Evolutionary conservation across 1,140 invertebrate species (phyloP).

Genomic region (Drosophila bipectinata): DNA sequence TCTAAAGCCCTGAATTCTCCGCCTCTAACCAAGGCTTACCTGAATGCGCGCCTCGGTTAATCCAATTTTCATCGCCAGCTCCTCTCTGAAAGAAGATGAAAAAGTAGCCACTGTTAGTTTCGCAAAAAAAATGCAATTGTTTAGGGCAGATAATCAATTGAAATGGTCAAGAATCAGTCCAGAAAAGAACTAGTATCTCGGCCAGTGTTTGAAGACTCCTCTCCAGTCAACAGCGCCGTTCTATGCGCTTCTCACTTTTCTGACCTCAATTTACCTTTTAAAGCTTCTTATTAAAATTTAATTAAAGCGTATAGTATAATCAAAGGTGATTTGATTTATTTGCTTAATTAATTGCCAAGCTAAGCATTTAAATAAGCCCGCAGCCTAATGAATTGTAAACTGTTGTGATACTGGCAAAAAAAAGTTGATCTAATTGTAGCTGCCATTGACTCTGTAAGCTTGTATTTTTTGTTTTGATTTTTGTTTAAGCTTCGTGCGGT

Average conservation of each 20-base stretch:
- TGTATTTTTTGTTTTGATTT: constrained; percentile 20
- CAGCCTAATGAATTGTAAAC: constrained; percentile 46
- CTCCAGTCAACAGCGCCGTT: neutral
- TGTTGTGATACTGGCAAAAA: constrained; percentile 28
- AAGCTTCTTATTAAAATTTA: constrained; percentile 21
- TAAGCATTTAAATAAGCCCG: constrained; percentile 55
- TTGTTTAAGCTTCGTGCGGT: constrained; percentile 44
- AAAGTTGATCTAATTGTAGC: constrained; percentile 68
- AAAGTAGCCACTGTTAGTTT: constrained; percentile 18
- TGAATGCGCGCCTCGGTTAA: constrained; percentile 99
- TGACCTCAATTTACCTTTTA: constrained; percentile 12
- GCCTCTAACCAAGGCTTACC: constrained; percentile 86
- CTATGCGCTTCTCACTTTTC: neutral
- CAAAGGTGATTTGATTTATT: constrained; percentile 62
- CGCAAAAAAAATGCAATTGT: constrained; percentile 1
- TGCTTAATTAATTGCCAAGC: constrained; percentile 64
- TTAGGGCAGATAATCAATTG: neutral
- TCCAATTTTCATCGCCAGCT: constrained; percentile 98
- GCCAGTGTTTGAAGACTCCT: no score
- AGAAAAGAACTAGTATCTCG: neutral
- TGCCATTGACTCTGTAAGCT: constrained; percentile 27
- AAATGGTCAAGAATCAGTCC: neutral
- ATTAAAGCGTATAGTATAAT: constrained; percentile 37
- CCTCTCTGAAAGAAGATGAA: constrained; percentile 89
- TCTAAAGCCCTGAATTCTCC: constrained; percentile 15